Conservation (phyloP, 1,140 invertebrate genomes). For the Choristoneura fumiferana region DNA sequence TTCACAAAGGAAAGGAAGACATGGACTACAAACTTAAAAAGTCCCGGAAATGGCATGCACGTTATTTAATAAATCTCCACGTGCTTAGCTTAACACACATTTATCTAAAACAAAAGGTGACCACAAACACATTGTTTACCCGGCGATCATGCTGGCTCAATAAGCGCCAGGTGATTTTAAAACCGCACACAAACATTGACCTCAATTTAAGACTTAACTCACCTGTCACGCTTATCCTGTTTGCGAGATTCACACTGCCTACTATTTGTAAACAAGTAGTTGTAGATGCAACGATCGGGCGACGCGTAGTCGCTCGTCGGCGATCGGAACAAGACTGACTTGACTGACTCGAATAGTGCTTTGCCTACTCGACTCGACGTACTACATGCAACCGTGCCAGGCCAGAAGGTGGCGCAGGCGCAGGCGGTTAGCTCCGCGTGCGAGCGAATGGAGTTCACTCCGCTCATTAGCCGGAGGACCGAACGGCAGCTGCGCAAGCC, state of each 20-base stretch:
- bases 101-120: conserved; percentile 43
- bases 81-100: conserved; percentile 24
- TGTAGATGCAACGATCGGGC: conserved; percentile 24
- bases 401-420: conserved; percentile 24
- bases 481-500: neutral
- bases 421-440: conserved; percentile 1
- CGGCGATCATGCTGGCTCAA: conserved; percentile 19
- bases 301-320: conserved; percentile 43
- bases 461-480: neutral
- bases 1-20: neutral
- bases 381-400: conserved; percentile 30
- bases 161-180: conserved; percentile 19
- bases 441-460: conserved; percentile 14
- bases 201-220: conserved; percentile 55
- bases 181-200: conserved; percentile 37
- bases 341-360: neutral
- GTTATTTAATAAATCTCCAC: conserved; percentile 15
- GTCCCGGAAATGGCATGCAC: conserved; percentile 27
- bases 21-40: conserved; percentile 17
- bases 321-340: conserved; percentile 47
- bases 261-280: conserved; percentile 65
- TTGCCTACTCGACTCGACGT: no score
- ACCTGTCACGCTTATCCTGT: conserved; percentile 63
- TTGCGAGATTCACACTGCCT: conserved; percentile 45
- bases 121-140: conserved; percentile 36